phyloP scores from a whole-genome alignment of 2,797 vertebrate genomes.

The Protosalanx chinensis region DNA sequence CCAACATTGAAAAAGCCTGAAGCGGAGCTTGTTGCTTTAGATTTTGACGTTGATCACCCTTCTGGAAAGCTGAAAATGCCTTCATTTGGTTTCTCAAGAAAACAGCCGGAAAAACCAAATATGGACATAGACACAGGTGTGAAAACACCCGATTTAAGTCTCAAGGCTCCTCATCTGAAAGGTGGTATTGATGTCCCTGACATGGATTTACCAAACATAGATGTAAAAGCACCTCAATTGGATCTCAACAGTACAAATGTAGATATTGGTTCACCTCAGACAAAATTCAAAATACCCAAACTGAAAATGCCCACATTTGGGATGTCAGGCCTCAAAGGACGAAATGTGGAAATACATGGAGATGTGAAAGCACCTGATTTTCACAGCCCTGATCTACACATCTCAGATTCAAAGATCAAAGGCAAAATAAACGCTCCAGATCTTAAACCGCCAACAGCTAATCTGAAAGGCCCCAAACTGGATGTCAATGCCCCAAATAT shows the following conservation, averaged over 20 bases:
- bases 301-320: slow-evolving; percentile 15
- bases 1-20: slow-evolving; percentile 30
- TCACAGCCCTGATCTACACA: too few species aligned
- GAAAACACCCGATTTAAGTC: slow-evolving; percentile 25
- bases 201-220: slow-evolving; percentile 27
- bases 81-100: slow-evolving; percentile 6
- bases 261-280: slow-evolving; percentile 12
- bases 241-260: slow-evolving; percentile 17
- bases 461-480: not conserved
- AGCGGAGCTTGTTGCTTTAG: not conserved
- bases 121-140: slow-evolving; percentile 19
- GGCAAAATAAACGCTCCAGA: not conserved
- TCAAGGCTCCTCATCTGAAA: slow-evolving; percentile 31
- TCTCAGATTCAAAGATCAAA: not conserved
- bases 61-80: slow-evolving; percentile 30
- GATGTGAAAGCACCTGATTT: slow-evolving; percentile 17
- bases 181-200: slow-evolving; percentile 22
- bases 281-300: slow-evolving; percentile 14
- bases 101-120: slow-evolving; percentile 12
- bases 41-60: not conserved
- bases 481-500: slow-evolving; percentile 15
- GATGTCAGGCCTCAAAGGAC: slow-evolving; percentile 6
- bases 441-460: not conserved
- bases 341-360: slow-evolving; percentile 12
- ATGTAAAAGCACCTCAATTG: slow-evolving; percentile 31